Evolutionary conservation across 2,888 invertebrate genomes (phyloP).

Genomic region (Caenorhabditis becei): DNA sequence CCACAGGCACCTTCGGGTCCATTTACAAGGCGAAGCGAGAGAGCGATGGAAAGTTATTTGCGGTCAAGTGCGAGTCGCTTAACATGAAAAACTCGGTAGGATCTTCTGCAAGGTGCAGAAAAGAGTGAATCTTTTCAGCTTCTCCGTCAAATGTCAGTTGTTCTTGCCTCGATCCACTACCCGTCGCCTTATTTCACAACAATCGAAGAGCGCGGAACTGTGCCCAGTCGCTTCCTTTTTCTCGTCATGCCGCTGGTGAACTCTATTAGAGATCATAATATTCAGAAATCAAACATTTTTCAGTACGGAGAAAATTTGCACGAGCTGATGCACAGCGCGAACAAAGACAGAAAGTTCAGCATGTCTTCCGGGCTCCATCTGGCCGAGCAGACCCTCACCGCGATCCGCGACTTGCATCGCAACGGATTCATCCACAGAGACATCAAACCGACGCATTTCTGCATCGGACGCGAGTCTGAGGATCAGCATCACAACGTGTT

Average conservation of each 20-base stretch:
- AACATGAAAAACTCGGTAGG: slow-evolving; percentile 62
- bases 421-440: slow-evolving; percentile 65
- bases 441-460: slow-evolving; percentile 63
- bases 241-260: slow-evolving; percentile 56
- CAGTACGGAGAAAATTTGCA: slow-evolving; percentile 57
- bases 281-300: slow-evolving; percentile 3
- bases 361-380: slow-evolving; percentile 46
- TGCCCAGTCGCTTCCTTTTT: slow-evolving; percentile 56
- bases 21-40: slow-evolving; percentile 57
- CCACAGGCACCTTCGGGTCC: slow-evolving; percentile 61
- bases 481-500: slow-evolving; percentile 47
- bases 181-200: slow-evolving; percentile 52
- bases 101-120: background rate
- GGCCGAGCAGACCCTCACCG: slow-evolving; percentile 57
- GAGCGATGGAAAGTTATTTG: slow-evolving; percentile 56
- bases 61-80: slow-evolving; percentile 60
- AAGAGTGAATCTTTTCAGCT: slow-evolving; percentile 25
- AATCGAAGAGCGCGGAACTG: slow-evolving; percentile 58
- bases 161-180: slow-evolving; percentile 47
- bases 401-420: slow-evolving; percentile 61
- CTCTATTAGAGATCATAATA: background rate
- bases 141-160: slow-evolving; percentile 60
- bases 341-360: slow-evolving; percentile 47
- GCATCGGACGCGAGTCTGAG: slow-evolving; percentile 48
- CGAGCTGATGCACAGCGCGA: slow-evolving; percentile 45